A percentile compares a stretch with the other conserved stretches of the same genome.
Evolutionary conservation across 2,797 vertebrate genomes (phyloP).

Genomic region (Eidolon dupreanum): DNA sequence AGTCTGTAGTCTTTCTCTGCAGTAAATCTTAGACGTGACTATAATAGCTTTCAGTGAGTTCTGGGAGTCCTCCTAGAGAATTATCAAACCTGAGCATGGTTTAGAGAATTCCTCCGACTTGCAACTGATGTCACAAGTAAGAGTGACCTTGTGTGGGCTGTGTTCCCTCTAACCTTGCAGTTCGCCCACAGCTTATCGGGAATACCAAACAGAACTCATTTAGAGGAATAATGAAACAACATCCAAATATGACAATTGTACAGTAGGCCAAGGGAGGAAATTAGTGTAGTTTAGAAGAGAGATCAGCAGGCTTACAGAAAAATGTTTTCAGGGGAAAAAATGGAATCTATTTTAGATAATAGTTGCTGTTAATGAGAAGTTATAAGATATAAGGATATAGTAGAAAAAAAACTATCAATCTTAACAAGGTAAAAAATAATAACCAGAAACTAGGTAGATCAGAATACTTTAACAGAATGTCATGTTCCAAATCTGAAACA

Average conservation of each 20-base stretch:
- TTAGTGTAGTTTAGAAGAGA: not conserved
- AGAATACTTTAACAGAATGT: not conserved
- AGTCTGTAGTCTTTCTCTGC: not conserved
- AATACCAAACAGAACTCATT: not conserved
- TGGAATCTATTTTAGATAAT: not conserved
- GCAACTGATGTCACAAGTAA: not conserved
- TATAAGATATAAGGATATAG: not conserved
- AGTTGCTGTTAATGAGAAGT: not conserved
- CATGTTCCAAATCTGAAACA: slow-evolving; percentile 10
- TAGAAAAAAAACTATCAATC: not conserved
- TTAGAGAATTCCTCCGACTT: not conserved
- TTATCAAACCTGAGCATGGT: not conserved
- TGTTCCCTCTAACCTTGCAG: not conserved
- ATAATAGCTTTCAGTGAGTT: not conserved
- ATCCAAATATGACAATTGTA: not conserved
- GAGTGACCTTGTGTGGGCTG: not conserved
- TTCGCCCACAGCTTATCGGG: not conserved
- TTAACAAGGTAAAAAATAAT: slow-evolving; percentile 20
- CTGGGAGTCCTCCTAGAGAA: not conserved
- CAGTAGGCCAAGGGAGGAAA: not conserved
- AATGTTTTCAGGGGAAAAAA: slow-evolving; percentile 19
- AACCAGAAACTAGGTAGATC: not conserved
- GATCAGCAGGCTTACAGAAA: not conserved
- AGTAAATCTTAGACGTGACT: not conserved
- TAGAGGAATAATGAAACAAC: not conserved